Percentiles rank a stretch among this genome's conserved stretches.
These are phyloP conservation scores for Fratercula arctica DNA, from an alignment of 2,797 vertebrate species.

Conservation along the genomic window DNA sequence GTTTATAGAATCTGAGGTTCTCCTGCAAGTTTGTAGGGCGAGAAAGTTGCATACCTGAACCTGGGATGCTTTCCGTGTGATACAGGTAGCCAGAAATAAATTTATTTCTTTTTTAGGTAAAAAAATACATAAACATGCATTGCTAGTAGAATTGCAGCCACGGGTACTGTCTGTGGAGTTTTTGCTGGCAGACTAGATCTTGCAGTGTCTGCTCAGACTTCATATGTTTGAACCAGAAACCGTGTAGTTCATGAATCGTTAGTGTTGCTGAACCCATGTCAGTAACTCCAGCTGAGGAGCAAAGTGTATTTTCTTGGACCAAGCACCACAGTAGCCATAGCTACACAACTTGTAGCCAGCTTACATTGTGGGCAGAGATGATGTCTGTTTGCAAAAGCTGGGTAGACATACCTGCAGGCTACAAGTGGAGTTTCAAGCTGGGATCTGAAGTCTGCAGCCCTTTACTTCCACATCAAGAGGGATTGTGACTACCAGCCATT, in stretches of 20 bases:
- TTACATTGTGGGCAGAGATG: neutral
- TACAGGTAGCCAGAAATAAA: neutral
- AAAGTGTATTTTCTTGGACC: neutral
- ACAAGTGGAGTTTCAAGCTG: neutral
- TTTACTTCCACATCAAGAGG: neutral
- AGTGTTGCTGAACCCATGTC: neutral
- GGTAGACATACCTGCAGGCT: neutral
- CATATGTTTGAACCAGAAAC: neutral
- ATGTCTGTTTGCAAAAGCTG: neutral
- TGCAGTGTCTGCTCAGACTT: neutral
- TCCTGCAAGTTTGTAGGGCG: neutral
- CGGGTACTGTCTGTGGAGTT: neutral
- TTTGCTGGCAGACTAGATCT: neutral
- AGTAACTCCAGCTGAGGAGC: neutral
- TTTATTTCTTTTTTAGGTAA: neutral
- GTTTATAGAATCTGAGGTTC: neutral
- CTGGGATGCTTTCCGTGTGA: neutral
- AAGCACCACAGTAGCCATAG: neutral
- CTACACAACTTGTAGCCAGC: neutral
- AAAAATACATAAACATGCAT: neutral
- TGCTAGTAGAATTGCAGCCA: neutral
- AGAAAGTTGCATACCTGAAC: neutral
- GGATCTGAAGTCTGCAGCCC: neutral
- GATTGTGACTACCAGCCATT: neutral
- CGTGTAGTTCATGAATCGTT: neutral